Evolutionary conservation across 2,888 invertebrate genomes (phyloP).

Genomic region (Philereme transversata): DNA sequence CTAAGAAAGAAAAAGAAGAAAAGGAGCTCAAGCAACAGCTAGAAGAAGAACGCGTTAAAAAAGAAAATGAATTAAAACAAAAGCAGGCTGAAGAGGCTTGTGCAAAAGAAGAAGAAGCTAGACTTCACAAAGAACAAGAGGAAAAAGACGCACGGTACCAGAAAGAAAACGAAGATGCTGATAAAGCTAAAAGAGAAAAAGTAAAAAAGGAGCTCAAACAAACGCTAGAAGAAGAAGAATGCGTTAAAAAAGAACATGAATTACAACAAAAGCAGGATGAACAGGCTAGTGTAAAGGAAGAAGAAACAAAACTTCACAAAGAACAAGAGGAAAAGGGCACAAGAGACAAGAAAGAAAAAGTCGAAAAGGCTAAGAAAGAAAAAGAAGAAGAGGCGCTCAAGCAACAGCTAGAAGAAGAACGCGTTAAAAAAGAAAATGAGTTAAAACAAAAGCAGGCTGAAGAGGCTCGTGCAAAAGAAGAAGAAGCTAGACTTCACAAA

Average conservation of each 20-base stretch:
- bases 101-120: slow-evolving; percentile 5
- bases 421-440: background rate
- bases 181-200: too few relatives aligned
- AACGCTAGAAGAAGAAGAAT: background rate
- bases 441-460: too few relatives aligned
- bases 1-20: slow-evolving; percentile 6
- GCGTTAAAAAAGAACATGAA: slow-evolving; percentile 1
- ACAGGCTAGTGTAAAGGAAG: background rate
- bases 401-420: background rate
- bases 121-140: background rate
- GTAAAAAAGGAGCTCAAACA: background rate
- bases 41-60: slow-evolving; percentile 2
- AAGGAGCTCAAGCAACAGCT: slow-evolving; percentile 3
- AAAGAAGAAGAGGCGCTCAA: background rate
- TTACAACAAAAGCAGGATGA: slow-evolving; percentile 23
- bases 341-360: too few relatives aligned
- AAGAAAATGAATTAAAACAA: too few relatives aligned
- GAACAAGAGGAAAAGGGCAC: too few relatives aligned
- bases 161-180: too few relatives aligned
- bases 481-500: slow-evolving; percentile 12
- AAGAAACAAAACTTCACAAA: too few relatives aligned
- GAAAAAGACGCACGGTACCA: too few relatives aligned
- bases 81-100: too few relatives aligned
- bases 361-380: background rate
- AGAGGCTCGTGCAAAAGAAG: background rate